Evolutionary conservation across 2,888 invertebrate genomes (phyloP), one percentile per base, ranked within the genome.

Genomic region (Erpobdella octoculata): DNA sequence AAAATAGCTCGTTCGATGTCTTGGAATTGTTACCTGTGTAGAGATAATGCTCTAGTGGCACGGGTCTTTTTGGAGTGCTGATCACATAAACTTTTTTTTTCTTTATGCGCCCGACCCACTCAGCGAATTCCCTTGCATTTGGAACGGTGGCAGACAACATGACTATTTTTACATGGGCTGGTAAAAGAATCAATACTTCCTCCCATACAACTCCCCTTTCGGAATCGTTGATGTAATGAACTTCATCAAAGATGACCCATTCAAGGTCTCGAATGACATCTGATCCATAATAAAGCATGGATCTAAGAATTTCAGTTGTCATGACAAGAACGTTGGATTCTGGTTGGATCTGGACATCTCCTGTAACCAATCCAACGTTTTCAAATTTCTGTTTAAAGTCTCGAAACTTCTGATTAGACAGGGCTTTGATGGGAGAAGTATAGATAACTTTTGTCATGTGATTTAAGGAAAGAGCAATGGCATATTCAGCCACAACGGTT

Each of bases 191-290:
- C 3, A 98, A 86, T 0, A 93, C 94, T 84, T 99, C 97, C 84
- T 98, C 98, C 98, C 98, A 99, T 0, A 98, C 98, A 80, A 97
- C 94, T 15, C 98, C 98, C 75, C 98, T 86, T 85, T 94, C 93
- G 58, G 89, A 88, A 84, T 99, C 93, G 83, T 97, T 98, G 75
- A 99, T 93, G 80, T 99, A 98, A 83, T 99, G 98, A 8, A 97
- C 95, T 85, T 99, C 98, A 83, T 98, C 98, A 81, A 98, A 98
- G 79, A 98, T 93, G 2, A 98, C 98, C 86, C 93, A 98, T 82
- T 99, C 97, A 71, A 99, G 85, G 83, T 99, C 97, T 61, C 95
- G 87, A 0, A 95, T 90, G 70, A 94, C 90, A 79, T 97, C 96
- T 9, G 94, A 94, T 73, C 92, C 92, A 81, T 94, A 95, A 81